Evolutionary conservation across 2,113 vertebrate genomes (phyloP), one percentile per base, ranked within the genome.

Genomic region (Thamnaconus septentrionalis): DNA sequence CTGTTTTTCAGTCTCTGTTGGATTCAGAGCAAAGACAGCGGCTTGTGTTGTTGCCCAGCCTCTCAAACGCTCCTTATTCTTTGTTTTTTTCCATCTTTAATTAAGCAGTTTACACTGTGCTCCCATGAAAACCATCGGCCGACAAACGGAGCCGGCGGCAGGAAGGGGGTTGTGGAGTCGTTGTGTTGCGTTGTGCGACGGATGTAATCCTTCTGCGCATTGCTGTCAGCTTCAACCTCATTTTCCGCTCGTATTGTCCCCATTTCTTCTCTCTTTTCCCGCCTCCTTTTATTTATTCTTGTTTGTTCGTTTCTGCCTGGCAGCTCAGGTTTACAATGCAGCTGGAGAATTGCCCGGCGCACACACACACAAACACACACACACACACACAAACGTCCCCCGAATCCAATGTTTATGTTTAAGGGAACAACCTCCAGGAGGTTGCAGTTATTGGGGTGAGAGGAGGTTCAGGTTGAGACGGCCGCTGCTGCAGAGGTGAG

Each of bases 401-500:
- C 56, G 64, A 78, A 73, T 69, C 67, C 68, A 66, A 5, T 75
- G 80, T 70, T 83, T 73, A 60, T 75, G 70, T 78, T 51, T 63
- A 84, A 72, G 18, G 18, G 18, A 31, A 31, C 18, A 2, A 31
- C 79, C 75, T 57, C 67, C 31, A 31, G 67, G 70, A 71, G 59
- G 59, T 66, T 50, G 63, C 73, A 66, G 44, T 65, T 55, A 83
- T 89, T 87, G 87, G 85, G 83, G 88, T 49, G 82, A 83, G 84
- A 82, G 86, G 9, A 0, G 66, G 47, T 49, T 81, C 64, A 68
- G 67, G 86, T 85, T 83, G 81, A 69, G 82, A 87, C 81, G 83
- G 83, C 9, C 86, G 86, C 83, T 87, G 85, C 83, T 69, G 81
- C 77, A 56, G 78, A 85, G 82, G 79, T 82, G 59, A 69, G 62